These are phyloP conservation scores for Eupeodes luniger DNA, from an alignment of 2,888 invertebrate species.

Conservation along the genomic window DNA sequence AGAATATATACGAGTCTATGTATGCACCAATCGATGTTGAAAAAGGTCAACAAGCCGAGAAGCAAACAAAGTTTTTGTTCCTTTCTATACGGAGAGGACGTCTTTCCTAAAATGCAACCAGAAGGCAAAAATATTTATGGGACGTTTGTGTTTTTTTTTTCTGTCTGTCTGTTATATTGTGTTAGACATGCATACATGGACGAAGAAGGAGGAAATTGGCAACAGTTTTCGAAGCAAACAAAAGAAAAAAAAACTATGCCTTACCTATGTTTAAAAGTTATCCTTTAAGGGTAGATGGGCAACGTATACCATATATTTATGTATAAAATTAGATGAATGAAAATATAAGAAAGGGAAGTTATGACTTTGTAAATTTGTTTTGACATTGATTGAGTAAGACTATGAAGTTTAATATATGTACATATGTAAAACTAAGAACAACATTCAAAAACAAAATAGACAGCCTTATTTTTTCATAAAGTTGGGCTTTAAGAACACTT, in stretches of 20 bases:
- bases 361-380: slow-evolving; percentile 55
- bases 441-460: not conserved
- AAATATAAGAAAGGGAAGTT: slow-evolving; percentile 38
- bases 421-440: not conserved
- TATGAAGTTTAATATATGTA: slow-evolving; percentile 27
- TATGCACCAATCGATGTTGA: slow-evolving; percentile 16
- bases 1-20: not conserved
- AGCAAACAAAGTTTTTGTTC: slow-evolving; percentile 42
- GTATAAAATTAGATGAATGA: not conserved
- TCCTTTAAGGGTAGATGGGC: slow-evolving; percentile 18
- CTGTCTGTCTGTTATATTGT: not conserved
- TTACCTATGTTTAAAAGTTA: slow-evolving; percentile 1
- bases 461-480: not conserved
- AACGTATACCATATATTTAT: not conserved
- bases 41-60: slow-evolving; percentile 70
- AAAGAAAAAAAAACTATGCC: slow-evolving; percentile 3
- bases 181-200: slow-evolving; percentile 6
- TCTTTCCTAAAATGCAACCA: slow-evolving; percentile 22
- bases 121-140: slow-evolving; percentile 52
- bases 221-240: slow-evolving; percentile 16
- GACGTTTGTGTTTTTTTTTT: slow-evolving; percentile 12
- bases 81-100: slow-evolving; percentile 12
- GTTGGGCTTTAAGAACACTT: not conserved
- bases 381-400: slow-evolving; percentile 35
- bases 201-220: not conserved